Percentiles rank a stretch among this genome's conserved stretches.
Evolutionary conservation across 2,888 invertebrate species (phyloP).

Genomic region (Platynereis dumerilii): DNA sequence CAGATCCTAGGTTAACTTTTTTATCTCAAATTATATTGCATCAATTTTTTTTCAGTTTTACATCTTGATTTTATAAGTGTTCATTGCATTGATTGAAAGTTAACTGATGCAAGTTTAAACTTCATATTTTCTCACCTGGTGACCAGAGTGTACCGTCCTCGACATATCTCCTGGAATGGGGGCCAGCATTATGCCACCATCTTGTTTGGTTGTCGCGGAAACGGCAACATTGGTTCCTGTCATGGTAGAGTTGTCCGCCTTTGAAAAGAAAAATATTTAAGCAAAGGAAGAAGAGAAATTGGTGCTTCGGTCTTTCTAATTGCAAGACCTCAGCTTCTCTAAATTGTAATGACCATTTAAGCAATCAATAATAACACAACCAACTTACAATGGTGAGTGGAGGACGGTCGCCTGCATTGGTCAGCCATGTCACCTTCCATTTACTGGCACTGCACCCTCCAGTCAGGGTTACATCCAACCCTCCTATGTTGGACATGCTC

Average conservation of each 20-base stretch:
- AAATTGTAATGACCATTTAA: too few species aligned
- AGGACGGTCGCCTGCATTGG: conserved; percentile 31
- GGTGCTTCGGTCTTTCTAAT: too few species aligned
- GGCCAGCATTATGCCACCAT: conserved; percentile 44
- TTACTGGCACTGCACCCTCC: conserved; percentile 31
- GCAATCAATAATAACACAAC: too few species aligned
- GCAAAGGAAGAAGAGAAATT: too few species aligned
- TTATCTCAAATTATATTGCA: too few species aligned
- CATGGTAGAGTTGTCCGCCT: conserved; percentile 11
- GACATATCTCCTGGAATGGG: conserved; percentile 52
- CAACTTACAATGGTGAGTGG: conserved; percentile 20
- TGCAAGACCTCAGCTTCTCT: too few species aligned
- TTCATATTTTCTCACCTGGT: too few species aligned
- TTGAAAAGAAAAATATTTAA: too few species aligned
- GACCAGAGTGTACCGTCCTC: conserved; percentile 38
- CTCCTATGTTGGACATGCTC: conserved; percentile 20
- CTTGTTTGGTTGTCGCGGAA: conserved; percentile 5
- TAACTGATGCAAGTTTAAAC: neutral
- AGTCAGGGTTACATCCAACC: conserved; percentile 21
- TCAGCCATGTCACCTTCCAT: conserved; percentile 29
- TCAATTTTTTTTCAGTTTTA: too few species aligned
- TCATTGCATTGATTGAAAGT: neutral
- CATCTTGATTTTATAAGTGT: neutral
- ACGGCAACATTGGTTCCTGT: conserved; percentile 18
- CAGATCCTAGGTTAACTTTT: too few species aligned